phyloP scores from a whole-genome alignment of 2,888 invertebrate species.

The Charanyca ferruginea region DNA sequence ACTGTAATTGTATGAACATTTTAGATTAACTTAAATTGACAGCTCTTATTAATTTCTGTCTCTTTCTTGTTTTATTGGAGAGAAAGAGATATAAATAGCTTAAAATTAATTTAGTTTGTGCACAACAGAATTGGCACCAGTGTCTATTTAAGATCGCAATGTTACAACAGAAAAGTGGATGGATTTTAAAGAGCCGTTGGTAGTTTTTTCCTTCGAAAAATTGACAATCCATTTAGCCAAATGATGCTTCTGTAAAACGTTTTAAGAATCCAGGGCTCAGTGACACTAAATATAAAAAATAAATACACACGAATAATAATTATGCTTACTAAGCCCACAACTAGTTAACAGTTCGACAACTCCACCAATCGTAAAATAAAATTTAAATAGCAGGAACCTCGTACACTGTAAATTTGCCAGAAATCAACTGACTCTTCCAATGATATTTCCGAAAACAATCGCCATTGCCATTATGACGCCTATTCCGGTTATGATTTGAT shows the following conservation, averaged over 20 bases:
- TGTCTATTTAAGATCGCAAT: not conserved
- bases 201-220: too few relatives aligned
- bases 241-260: not conserved
- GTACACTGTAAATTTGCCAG: not conserved
- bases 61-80: too few relatives aligned
- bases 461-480: conserved; percentile 81
- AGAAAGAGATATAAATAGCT: too few relatives aligned
- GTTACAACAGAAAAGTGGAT: not conserved
- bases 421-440: conserved; percentile 84
- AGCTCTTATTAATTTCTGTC: too few relatives aligned
- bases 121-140: too few relatives aligned
- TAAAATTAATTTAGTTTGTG: too few relatives aligned
- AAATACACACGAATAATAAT: conserved; percentile 1
- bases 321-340: conserved; percentile 9
- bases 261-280: not conserved
- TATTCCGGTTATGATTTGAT: conserved; percentile 82
- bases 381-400: conserved; percentile 50
- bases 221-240: not conserved
- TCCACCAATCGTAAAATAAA: conserved; percentile 11
- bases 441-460: conserved; percentile 80
- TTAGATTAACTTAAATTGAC: too few relatives aligned
- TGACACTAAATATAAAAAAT: conserved; percentile 30
- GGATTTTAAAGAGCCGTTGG: not conserved
- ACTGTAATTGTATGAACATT: too few relatives aligned
- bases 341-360: conserved; percentile 7